Conservation (phyloP, 1,140 invertebrate species). For the Popillia japonica region DNA sequence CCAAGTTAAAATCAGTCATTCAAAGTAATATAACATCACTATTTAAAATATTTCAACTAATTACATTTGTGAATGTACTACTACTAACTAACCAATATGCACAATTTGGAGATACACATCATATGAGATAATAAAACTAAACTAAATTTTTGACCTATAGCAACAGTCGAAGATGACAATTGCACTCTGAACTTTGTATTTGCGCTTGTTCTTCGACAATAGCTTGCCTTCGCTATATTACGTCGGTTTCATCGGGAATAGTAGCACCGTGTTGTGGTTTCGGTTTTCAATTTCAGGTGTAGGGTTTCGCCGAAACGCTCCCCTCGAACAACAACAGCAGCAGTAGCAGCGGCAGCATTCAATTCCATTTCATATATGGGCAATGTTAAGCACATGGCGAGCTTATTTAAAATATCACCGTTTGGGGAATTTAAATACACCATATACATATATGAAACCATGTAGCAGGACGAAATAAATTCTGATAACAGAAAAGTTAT, state of each 20-base stretch:
- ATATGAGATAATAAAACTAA: too few relatives aligned
- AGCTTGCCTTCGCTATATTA: background rate
- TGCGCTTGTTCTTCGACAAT: background rate
- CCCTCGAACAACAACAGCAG: background rate
- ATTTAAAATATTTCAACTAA: too few relatives aligned
- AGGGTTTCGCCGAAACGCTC: background rate
- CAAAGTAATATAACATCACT: too few relatives aligned
- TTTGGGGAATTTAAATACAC: conserved; percentile 10
- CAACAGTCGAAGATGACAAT: background rate
- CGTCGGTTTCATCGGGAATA: background rate
- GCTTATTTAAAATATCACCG: conserved; percentile 5
- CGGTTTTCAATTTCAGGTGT: conserved; percentile 11
- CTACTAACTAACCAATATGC: too few relatives aligned
- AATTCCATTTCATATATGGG: background rate
- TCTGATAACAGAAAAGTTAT: conserved; percentile 6
- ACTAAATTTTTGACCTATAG: background rate
- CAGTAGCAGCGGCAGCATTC: background rate
- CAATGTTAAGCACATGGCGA: conserved; percentile 10
- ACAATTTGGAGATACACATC: too few relatives aligned
- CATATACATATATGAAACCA: background rate
- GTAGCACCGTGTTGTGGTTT: background rate
- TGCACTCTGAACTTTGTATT: background rate
- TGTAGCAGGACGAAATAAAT: conserved; percentile 3
- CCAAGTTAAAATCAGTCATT: too few relatives aligned
- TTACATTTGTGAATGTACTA: too few relatives aligned